Evolutionary conservation across 2,888 invertebrate genomes (phyloP), one percentile per base, ranked within the genome.

Genomic region (Melolontha melolontha): DNA sequence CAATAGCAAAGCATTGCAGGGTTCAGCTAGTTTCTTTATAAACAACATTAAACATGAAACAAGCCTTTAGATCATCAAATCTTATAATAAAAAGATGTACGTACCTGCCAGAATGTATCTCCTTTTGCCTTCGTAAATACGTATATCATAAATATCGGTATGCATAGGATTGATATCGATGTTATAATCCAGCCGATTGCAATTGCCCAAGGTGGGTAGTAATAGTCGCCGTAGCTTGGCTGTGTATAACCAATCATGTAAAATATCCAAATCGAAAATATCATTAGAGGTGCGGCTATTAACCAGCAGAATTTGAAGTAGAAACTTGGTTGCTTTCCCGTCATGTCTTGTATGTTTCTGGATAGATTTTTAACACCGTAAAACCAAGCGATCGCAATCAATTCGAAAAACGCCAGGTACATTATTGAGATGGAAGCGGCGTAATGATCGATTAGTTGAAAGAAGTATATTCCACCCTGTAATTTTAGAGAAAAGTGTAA

Each of bases 381-480:
- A 79, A 95, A 92, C 96, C 96, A 97, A 5, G 94, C 90, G 70
- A 97, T 90, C 7, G 92, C 96, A 64, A 96, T 92, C 57, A 95
- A 92, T 87, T 97, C 96, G 79, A 96, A 96, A 84, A 97, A 96
- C 40, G 96, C 96, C 73, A 96, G 87, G 80, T 95, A 96, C 85
- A 96, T 92, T 63, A 96, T 93, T 65, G 96, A 94, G 76, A 96
- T 91, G 50, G 94, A 93, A 14, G 95, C 95, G n/a, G 96, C 94
- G 81, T 95, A 97, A 80, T 94, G 94, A 79, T 97, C 96, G 85
- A 97, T 92, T 70, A 97, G 82, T 86, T 96, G 95, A 81, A 97
- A 95, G 81, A 93, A 92, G 80, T 93, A 96, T 79, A 96, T 96
- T 74, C 96, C 97, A 75, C 95, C 94, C 91, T 92, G 79, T 42